Base-by-base conservation (phyloP, 2,113 vertebrate species). In the Dipodomys spectabilis region DNA sequence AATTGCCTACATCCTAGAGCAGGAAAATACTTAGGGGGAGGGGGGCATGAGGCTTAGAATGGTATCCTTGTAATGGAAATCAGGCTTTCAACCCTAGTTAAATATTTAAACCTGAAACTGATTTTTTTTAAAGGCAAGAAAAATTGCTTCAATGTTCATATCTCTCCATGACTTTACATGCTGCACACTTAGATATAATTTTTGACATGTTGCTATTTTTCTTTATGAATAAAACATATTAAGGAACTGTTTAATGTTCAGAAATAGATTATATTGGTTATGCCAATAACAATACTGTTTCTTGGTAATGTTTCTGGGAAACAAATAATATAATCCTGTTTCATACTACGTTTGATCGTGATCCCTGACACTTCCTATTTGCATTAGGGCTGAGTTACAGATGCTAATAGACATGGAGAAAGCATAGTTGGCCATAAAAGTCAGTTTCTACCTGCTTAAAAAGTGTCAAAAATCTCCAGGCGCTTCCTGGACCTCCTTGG, bases 31-130 rank as follows among this genome's bases (percentile, higher is more conserved):
- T 73, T 77, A 88, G 45, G 19, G 22, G 39, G 1, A 39, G 39
- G 39, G 5, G 49, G 12, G 9, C 11, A 12, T 84, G 25, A 82
- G 30, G 35, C 23, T 82, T 32, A 90, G 62, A 94, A 91, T 69
- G 39, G 32, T 23, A 32, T 84, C 25, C 2, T n/a, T 93, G 53
- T 82, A 27, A 73, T 88, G 73, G 44, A 88, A 88, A 45, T 94
- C 74, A 82, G 44, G 30, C 45, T 91, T 27, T 81, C 60, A 92
- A 44, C 11, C 83, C 7, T 74, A 87, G 72, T 57, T 95, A 86
- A 83, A 87, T 91, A 91, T 90, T 88, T 93, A 94, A 95, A 65
- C 92, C 20, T 53, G 64, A 10, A 83, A 68, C 30, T 86, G 79
- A 39, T 39, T 39, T 39, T 39, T 39, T 39, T 39, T 16, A 57